A percentile compares a stretch with the other conserved stretches of the same genome.
phyloP scores from a whole-genome alignment of 2,888 invertebrate genomes.

The Perithous albicinctus region DNA sequence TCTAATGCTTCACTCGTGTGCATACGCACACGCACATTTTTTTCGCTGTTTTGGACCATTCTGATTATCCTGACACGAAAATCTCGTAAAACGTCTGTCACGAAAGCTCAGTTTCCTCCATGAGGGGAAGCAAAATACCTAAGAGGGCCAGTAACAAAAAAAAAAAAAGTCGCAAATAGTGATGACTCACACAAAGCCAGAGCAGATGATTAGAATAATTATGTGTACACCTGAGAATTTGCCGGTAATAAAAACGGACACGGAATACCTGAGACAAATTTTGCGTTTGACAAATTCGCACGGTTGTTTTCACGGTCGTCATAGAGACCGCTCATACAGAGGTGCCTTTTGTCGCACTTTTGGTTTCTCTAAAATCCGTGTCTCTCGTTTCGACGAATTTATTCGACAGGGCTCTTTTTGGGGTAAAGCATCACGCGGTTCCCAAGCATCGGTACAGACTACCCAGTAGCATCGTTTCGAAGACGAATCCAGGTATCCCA shows the following conservation, averaged over 20 bases:
- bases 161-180: too few species aligned
- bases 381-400: constrained; percentile 59
- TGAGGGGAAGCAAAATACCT: too few species aligned
- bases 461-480: constrained; percentile 22
- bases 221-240: background rate
- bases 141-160: too few species aligned
- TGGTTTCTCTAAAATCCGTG: constrained; percentile 53
- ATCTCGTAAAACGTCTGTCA: too few species aligned
- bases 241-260: background rate
- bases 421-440: constrained; percentile 49
- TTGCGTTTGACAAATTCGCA: background rate
- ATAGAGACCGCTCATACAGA: background rate
- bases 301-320: constrained; percentile 41
- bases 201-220: background rate
- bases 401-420: constrained; percentile 19
- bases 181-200: too few species aligned
- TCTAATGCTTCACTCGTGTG: too few species aligned
- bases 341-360: constrained; percentile 18
- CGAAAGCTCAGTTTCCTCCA: too few species aligned
- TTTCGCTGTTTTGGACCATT: too few species aligned
- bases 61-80: too few species aligned
- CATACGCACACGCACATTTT: too few species aligned
- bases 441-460: constrained; percentile 33
- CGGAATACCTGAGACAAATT: background rate
- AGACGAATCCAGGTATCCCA: constrained; percentile 40